A percentile compares a stretch with the other conserved stretches of the same genome.
Evolutionary conservation across 2,888 invertebrate genomes (phyloP).

Genomic region (Chesias legatella): DNA sequence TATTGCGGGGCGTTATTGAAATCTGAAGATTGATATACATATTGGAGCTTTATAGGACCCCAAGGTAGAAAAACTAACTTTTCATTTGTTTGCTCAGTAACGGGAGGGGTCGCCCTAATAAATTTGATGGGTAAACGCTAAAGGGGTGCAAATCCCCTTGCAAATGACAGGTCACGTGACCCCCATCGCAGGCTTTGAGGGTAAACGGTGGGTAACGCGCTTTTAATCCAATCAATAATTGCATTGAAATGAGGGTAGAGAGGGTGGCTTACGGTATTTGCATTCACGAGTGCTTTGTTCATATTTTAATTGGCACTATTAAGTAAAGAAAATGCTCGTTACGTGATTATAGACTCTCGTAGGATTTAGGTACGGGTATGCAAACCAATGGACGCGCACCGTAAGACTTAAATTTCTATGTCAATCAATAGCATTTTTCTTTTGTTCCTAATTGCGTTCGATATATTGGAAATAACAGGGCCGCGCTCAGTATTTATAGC

Average conservation of each 20-base stretch:
- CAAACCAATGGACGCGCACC: too few relatives aligned
- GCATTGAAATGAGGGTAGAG: constrained; percentile 31
- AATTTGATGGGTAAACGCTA: constrained; percentile 61
- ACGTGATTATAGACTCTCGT: too few relatives aligned
- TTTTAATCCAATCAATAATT: constrained; percentile 41
- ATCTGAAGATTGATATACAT: constrained; percentile 24
- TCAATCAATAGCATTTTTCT: too few relatives aligned
- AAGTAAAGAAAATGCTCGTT: too few relatives aligned
- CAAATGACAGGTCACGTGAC: constrained; percentile 65
- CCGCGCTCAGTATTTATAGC: constrained; percentile 11
- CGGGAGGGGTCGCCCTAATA: constrained; percentile 45
- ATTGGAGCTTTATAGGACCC: constrained; percentile 20
- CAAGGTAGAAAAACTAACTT: constrained; percentile 37
- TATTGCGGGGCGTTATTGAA: constrained; percentile 28
- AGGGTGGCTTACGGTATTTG: constrained; percentile 9
- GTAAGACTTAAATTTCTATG: too few relatives aligned
- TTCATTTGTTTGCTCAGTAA: constrained; percentile 39
- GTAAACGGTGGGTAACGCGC: constrained; percentile 30
- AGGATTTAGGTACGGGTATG: too few relatives aligned
- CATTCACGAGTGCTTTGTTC: constrained; percentile 9
- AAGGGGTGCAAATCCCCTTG: constrained; percentile 61
- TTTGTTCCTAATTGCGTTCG: too few relatives aligned
- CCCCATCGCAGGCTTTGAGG: constrained; percentile 35
- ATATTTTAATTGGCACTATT: constrained; percentile 12
- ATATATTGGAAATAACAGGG: too few relatives aligned